These are phyloP conservation scores for Julus scandinavius DNA, from an alignment of 2,888 invertebrate genomes.

Conservation along the genomic window DNA sequence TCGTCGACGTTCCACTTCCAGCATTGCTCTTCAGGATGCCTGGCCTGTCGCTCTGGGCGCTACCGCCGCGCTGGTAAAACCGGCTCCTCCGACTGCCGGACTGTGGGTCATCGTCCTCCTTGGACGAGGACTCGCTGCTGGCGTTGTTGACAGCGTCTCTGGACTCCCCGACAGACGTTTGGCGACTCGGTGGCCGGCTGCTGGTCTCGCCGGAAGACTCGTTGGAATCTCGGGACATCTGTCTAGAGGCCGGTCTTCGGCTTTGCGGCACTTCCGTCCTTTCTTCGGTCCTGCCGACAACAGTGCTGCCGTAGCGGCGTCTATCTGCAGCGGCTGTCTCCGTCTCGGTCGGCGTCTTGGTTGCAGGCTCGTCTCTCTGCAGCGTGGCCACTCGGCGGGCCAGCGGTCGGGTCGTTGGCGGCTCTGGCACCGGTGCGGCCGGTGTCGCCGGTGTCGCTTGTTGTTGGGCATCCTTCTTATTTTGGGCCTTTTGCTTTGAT, in stretches of 20 bases:
- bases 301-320: background rate
- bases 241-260: constrained; percentile 36
- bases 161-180: constrained; percentile 53
- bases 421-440: constrained; percentile 52
- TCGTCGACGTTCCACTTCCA: background rate
- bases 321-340: background rate
- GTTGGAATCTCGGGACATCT: constrained; percentile 50
- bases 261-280: background rate
- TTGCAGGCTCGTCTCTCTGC: constrained; percentile 56
- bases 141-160: constrained; percentile 43
- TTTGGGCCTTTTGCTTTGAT: constrained; percentile 71
- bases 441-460: constrained; percentile 52
- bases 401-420: constrained; percentile 56
- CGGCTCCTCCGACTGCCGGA: constrained; percentile 45
- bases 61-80: constrained; percentile 48
- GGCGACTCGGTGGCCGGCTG: constrained; percentile 56
- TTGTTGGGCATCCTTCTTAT: constrained; percentile 59
- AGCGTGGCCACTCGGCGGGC: constrained; percentile 55
- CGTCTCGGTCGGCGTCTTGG: constrained; percentile 18
- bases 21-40: background rate
- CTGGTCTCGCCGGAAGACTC: constrained; percentile 53
- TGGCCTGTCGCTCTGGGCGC: background rate
- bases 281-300: background rate
- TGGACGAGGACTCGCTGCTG: constrained; percentile 53
- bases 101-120: constrained; percentile 53